These are phyloP conservation scores for Chymomyza amoena DNA, from an alignment of 2,888 invertebrate species.

Conservation along the genomic window DNA sequence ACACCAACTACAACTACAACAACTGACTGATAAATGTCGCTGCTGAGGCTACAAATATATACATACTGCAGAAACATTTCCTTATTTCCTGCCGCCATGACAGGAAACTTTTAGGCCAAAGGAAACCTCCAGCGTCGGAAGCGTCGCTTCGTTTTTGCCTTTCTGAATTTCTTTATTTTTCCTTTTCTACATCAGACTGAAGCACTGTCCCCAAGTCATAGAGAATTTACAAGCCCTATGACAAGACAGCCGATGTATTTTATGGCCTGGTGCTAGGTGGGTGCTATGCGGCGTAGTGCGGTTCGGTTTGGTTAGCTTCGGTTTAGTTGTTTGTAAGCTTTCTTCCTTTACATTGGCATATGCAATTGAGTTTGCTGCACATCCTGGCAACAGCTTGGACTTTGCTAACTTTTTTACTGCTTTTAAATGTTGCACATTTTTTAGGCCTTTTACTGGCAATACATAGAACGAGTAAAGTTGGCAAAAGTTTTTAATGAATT, in stretches of 20 bases:
- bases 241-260: constrained; percentile 43
- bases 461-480: constrained; percentile 15
- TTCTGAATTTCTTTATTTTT: constrained; percentile 9
- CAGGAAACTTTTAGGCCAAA: constrained; percentile 72
- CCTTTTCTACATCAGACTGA: constrained; percentile 49
- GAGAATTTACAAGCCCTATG: constrained; percentile 72
- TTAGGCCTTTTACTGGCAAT: constrained; percentile 16
- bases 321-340: background rate
- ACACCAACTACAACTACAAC: too few relatives aligned
- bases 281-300: constrained; percentile 10
- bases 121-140: constrained; percentile 66
- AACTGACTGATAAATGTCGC: constrained; percentile 74
- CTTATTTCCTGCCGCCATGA: constrained; percentile 62
- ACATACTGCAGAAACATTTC: constrained; percentile 64
- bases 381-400: constrained; percentile 64
- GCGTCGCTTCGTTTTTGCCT: constrained; percentile 48
- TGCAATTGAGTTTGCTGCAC: constrained; percentile 73
- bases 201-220: constrained; percentile 51
- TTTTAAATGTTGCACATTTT: constrained; percentile 63
- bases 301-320: background rate
- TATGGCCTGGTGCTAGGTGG: background rate
- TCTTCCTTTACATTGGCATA: constrained; percentile 59
- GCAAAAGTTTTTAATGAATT: constrained; percentile 69
- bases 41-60: constrained; percentile 60
- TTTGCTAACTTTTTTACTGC: constrained; percentile 62